Conservation (phyloP, 2,888 invertebrate species). For the Agonopterix alstromeriana region DNA sequence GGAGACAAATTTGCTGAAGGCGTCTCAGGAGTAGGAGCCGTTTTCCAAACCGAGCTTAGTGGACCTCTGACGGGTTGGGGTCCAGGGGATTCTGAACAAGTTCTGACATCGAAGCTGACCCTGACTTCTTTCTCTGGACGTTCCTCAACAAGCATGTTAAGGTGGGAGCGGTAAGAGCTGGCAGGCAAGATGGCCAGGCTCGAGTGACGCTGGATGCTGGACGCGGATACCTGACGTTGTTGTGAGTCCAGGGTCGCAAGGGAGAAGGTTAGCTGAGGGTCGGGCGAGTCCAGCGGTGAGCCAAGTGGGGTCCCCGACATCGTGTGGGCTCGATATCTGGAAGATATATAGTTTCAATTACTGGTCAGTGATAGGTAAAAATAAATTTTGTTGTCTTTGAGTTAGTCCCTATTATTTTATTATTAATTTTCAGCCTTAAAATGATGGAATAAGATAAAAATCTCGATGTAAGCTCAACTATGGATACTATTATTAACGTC, state of each 20-base stretch:
- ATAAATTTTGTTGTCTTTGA: too few species aligned
- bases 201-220: constrained; percentile 66
- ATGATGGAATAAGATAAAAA: too few species aligned
- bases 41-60: constrained; percentile 62
- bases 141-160: constrained; percentile 69
- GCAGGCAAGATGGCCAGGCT: constrained; percentile 66
- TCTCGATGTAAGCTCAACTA: too few species aligned
- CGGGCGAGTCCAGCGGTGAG: constrained; percentile 90
- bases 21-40: constrained; percentile 79
- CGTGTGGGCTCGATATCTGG: constrained; percentile 89
- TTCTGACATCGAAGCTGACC: constrained; percentile 64
- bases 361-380: too few species aligned
- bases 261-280: constrained; percentile 81
- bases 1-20: constrained; percentile 81
- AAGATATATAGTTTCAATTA: constrained; percentile 24
- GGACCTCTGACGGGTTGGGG: constrained; percentile 62
- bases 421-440: too few species aligned
- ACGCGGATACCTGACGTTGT: constrained; percentile 80
- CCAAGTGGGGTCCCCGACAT: constrained; percentile 87
- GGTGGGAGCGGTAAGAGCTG: constrained; percentile 67
- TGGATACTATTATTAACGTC: too few species aligned
- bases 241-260: constrained; percentile 77
- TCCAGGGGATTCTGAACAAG: constrained; percentile 47
- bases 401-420: too few species aligned
- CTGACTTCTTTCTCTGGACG: constrained; percentile 63